Base-by-base conservation (phyloP, 2,113 vertebrate genomes). In the Seriola dumerili region DNA sequence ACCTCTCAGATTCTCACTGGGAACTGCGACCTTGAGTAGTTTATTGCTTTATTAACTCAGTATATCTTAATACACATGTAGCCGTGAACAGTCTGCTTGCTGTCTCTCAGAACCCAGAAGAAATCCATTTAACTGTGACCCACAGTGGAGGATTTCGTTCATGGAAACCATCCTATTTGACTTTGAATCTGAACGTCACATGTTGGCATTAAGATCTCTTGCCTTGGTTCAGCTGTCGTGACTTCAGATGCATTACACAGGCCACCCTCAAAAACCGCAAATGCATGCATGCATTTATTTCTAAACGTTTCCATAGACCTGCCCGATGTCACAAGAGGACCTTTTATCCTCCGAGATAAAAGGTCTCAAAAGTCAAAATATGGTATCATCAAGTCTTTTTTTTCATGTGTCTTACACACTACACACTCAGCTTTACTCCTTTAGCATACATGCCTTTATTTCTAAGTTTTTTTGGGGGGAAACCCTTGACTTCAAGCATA, bases 281-380 rank as follows among this genome's bases (percentile, higher is more conserved):
- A 48, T 1, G n/a, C 44, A 69, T 52, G 46, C 23, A 68, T 68
- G 32, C 16, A 58, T 62, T 76, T 62, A 57, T 62, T 67, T 83
- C 19, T 36, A 13, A 63, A 59, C 65, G 50, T 72, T 52, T 61
- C 55, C 62, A 73, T 8, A 57, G 55, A 62, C 74, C 11, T 25
- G 34, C 19, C 16, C 7, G 0, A 36, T 68, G 58, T 70, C 57
- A 78, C 12, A 0, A 50, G 0, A 6, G 19, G 11, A 64, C 19
- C 42, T 64, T 69, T 38, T n/a, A 81, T 17, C n/a, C 19, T 64
- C n/a, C 4, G n/a, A 79, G 29, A 79, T 74, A 64, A 66, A 71
- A 76, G 19, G 11, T 29, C 50, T 65, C 1, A 80, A 55, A 48
- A 65, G 46, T 29, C 34, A 34, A 68, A 36, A 58, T 64, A 36